phyloP scores from a whole-genome alignment of 2,888 invertebrate genomes.

The Poecilobothrus nobilitatus region DNA sequence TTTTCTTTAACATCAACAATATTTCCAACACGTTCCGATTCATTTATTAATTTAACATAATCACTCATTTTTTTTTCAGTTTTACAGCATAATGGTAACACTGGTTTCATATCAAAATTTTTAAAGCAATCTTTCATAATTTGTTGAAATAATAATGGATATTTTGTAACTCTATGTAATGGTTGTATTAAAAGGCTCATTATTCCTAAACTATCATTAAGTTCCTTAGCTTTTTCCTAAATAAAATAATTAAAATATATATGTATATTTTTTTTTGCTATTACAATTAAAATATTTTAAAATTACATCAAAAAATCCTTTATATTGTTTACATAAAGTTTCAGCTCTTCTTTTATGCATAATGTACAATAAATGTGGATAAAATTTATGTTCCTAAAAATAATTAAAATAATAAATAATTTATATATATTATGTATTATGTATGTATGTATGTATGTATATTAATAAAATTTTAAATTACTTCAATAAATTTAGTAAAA shows the following conservation, averaged over 20 bases:
- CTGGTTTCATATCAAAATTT: slow-evolving; percentile 38
- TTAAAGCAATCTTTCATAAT: slow-evolving; percentile 41
- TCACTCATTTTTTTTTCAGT: slow-evolving; percentile 40
- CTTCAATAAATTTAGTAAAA: slow-evolving; percentile 38
- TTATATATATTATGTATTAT: too few relatives aligned
- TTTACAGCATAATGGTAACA: slow-evolving; percentile 40
- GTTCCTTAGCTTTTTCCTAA: slow-evolving; percentile 37
- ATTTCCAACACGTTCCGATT: slow-evolving; percentile 39
- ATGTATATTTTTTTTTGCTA: not conserved
- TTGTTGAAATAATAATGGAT: slow-evolving; percentile 38
- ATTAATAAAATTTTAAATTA: slow-evolving; percentile 25
- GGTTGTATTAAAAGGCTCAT: slow-evolving; percentile 43
- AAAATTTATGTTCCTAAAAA: slow-evolving; percentile 8
- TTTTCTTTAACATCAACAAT: slow-evolving; percentile 40
- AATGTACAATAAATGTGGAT: not conserved
- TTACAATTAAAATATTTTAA: not conserved
- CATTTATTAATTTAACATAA: slow-evolving; percentile 38
- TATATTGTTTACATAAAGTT: not conserved
- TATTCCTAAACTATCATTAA: slow-evolving; percentile 42
- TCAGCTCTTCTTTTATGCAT: slow-evolving; percentile 1
- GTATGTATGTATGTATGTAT: too few relatives aligned
- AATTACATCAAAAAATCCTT: not conserved
- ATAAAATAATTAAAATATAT: not conserved
- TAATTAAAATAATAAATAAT: not conserved
- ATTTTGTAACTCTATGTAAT: slow-evolving; percentile 42